Evolutionary conservation across 2,113 vertebrate species (phyloP), one percentile per base, ranked within the genome.

Genomic region (Aspiorhynchus laticeps): DNA sequence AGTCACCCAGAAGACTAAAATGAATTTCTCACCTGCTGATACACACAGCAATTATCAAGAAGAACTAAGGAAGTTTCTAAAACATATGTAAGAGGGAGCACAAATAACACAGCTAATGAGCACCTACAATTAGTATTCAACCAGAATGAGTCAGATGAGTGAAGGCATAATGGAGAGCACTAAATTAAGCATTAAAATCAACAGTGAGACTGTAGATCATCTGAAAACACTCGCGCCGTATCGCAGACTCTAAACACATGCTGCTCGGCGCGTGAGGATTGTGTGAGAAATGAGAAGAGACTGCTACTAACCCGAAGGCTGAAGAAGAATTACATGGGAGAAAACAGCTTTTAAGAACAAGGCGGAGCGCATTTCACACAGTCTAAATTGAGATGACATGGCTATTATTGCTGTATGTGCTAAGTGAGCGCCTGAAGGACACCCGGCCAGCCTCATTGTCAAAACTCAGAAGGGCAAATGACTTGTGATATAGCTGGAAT

Each of bases 401-500:
- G 38, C 48, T 77, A 85, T 85, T 88, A 67, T 76, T 63, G 83
- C 65, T 73, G 38, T 24, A 14, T 24, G 41, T 61, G 46, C 24
- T 86, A 77, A 85, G 76, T 77, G 78, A 51, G 26, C 61, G 83
- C 19, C 85, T 28, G 43, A 73, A 56, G 87, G 26, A 65, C 74
- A 56, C 26, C 59, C 15, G 63, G 80, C 80, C 71, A 53, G 73
- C 80, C 56, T 85, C 43, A 75, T 36, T 86, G 87, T 89, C 46
- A 83, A 81, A 33, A 73, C 76, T 83, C 53, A 76, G 9, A 69
- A 17, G 36, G 61, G 78, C 61, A 88, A 87, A 88, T 83, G 33
- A 80, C 71, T 88, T 87, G 81, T 67, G 53, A 87, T 88, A 89
- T 65, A 19, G 51, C 71, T 31, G 41, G 53, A 26, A 82, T 43